phyloP scores from a whole-genome alignment of 2,797 vertebrate genomes.

The Harpagifer antarcticus region DNA sequence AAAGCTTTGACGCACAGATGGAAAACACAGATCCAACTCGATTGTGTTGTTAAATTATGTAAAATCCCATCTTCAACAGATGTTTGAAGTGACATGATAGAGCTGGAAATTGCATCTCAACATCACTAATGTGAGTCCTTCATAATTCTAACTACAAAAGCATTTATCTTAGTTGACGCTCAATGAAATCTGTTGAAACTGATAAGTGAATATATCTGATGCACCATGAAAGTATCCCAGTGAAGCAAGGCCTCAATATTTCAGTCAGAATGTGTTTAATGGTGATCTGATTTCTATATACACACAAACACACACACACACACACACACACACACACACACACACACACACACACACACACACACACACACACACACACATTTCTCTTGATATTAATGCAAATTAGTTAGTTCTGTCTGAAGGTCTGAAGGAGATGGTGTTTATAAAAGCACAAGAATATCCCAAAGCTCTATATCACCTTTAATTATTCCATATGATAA shows the following conservation, averaged over 20 bases:
- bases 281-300: no score
- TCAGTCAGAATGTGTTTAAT: no score
- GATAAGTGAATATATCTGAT: conserved; percentile 65
- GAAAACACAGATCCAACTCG: conserved; percentile 48
- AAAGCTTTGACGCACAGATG: conserved; percentile 43
- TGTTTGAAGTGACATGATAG: conserved; percentile 77
- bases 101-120: conserved; percentile 72
- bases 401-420: conserved; percentile 21
- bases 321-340: no score
- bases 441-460: conserved; percentile 15
- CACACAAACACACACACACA: no score
- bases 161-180: conserved; percentile 71
- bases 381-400: conserved; percentile 53
- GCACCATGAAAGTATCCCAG: no score
- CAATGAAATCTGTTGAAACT: conserved; percentile 64
- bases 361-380: no score
- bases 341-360: no score
- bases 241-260: no score
- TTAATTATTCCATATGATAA: conserved; percentile 16
- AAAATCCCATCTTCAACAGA: conserved; percentile 71
- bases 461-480: conserved; percentile 2
- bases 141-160: conserved; percentile 74
- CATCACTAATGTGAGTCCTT: conserved; percentile 70
- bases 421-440: conserved; percentile 29
- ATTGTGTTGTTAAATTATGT: conserved; percentile 75